These are phyloP conservation scores for Alectura lathami DNA, from an alignment of 2,113 vertebrate species.

Conservation along the genomic window DNA sequence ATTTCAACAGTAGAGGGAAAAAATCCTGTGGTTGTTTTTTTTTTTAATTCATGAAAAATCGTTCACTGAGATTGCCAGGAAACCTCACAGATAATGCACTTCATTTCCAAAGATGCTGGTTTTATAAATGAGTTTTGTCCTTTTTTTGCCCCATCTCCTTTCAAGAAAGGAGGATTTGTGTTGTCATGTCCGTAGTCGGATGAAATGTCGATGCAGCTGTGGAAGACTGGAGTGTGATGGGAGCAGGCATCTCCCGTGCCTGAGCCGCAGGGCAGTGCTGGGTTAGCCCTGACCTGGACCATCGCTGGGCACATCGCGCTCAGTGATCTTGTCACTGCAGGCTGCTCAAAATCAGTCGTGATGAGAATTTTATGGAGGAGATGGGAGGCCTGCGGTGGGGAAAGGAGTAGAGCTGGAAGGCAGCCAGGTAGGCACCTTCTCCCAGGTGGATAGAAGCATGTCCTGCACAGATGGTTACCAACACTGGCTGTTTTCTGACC, in stretches of 20 bases:
- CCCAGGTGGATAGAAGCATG: neutral
- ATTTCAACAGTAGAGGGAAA: neutral
- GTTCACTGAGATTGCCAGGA: neutral
- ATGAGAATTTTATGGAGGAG: neutral
- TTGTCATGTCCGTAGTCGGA: neutral
- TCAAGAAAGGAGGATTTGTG: neutral
- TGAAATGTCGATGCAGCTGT: neutral
- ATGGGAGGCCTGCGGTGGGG: neutral
- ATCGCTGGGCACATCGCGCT: rapidly evolving
- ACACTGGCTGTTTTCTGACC: neutral
- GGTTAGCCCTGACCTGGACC: neutral
- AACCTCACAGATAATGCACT: neutral
- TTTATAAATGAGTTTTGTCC: neutral
- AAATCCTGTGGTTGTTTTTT: too few relatives aligned
- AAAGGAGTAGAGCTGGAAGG: neutral
- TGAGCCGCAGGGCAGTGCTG: neutral
- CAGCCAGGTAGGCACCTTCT: neutral
- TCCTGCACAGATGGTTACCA: neutral
- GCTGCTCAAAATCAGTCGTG: neutral
- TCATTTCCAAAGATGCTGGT: neutral
- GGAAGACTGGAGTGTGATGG: neutral
- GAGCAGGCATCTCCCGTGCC: neutral
- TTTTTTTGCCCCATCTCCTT: neutral
- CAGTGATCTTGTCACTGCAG: neutral
- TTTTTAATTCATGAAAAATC: neutral